Evolutionary conservation across 2,113 vertebrate species (phyloP).

Genomic region (human): GRCh38 chr1:100506501-100507000

Average conservation of each 20-base stretch:
- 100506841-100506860: not conserved
- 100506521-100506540: not conserved
- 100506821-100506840: not conserved
- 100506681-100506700: not conserved
- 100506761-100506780: not conserved
- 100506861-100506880: not conserved
- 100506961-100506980: too few species aligned
- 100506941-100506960: too few species aligned
- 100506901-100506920: too few species aligned
- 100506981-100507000: too few species aligned
- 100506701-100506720: not conserved
- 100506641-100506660: constrained; percentile 17
- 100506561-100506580: not conserved
- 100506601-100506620: not conserved
- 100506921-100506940: too few species aligned
- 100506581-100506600: not conserved
- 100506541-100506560: not conserved
- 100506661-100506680: not conserved
- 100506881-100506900: not conserved
- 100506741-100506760: not conserved
- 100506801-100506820: not conserved
- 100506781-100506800: not conserved
- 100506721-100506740: not conserved
- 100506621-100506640: not conserved
- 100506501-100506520: not conserved